phyloP scores from a whole-genome alignment of 2,113 vertebrate genomes.

The Rhineura floridana region DNA sequence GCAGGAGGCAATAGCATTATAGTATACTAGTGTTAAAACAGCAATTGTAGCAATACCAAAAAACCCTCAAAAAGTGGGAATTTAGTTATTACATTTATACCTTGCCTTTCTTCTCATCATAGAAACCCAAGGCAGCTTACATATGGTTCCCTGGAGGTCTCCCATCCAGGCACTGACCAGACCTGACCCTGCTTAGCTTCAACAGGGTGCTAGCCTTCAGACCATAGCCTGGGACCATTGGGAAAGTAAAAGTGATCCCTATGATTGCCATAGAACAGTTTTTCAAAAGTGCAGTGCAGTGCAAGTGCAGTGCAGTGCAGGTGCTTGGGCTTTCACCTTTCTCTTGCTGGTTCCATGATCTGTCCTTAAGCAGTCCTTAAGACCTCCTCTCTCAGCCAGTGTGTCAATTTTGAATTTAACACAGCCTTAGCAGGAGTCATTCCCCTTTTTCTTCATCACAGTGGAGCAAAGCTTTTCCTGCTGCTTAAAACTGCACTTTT shows the following conservation, averaged over 20 bases:
- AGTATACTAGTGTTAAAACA: slow-evolving; percentile 12
- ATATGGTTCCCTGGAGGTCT: too few relatives aligned
- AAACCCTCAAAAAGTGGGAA: neutral
- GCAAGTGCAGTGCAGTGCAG: too few relatives aligned
- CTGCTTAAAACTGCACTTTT: slow-evolving; percentile 59
- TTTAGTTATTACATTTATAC: too few relatives aligned
- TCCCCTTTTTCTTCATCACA: slow-evolving; percentile 50
- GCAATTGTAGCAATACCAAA: neutral
- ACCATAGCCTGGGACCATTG: too few relatives aligned
- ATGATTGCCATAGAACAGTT: neutral
- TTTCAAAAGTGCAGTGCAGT: neutral
- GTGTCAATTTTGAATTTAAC: neutral
- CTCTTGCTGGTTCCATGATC: neutral
- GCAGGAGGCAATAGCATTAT: neutral
- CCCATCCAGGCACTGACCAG: too few relatives aligned
- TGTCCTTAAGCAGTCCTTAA: neutral
- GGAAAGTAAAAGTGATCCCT: too few relatives aligned
- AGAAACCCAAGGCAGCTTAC: too few relatives aligned
- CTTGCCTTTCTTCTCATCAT: too few relatives aligned
- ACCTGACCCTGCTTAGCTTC: too few relatives aligned
- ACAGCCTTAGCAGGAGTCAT: neutral
- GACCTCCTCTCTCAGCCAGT: neutral
- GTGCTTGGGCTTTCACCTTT: neutral
- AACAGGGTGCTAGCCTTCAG: too few relatives aligned
- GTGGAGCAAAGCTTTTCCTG: slow-evolving; percentile 44